phyloP scores from a whole-genome alignment of 2,113 vertebrate genomes.

The Dendrocopos noguchii region DNA sequence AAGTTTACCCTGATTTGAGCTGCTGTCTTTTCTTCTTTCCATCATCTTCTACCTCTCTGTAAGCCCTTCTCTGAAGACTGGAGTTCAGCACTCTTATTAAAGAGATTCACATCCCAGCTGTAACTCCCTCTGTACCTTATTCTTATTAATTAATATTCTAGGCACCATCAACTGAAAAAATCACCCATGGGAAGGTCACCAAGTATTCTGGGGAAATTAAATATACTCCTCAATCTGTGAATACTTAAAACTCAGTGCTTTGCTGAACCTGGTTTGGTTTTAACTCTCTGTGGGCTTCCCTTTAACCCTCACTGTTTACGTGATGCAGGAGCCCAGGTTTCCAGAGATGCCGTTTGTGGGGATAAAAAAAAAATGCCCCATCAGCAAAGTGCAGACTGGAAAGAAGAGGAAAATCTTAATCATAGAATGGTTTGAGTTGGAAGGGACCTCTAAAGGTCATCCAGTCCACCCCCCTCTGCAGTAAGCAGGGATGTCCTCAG shows the following conservation, averaged over 20 bases:
- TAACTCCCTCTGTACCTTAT: neutral
- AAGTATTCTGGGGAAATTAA: neutral
- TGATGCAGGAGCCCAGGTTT: neutral
- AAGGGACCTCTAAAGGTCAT: no score
- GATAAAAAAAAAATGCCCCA: rapidly evolving
- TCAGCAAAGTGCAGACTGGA: neutral
- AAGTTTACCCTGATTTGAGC: neutral
- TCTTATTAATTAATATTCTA: slow-evolving; percentile 20
- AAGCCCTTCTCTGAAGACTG: neutral
- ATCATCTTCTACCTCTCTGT: neutral
- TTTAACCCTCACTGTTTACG: neutral
- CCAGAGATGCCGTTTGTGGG: neutral
- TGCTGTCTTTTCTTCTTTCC: neutral
- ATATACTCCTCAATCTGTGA: neutral
- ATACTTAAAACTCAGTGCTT: neutral
- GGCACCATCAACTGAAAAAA: neutral
- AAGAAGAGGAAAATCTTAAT: neutral
- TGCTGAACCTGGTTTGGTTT: neutral
- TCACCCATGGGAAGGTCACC: slow-evolving; percentile 13
- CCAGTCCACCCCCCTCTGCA: no score
- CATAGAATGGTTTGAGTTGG: no score
- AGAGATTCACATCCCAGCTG: neutral
- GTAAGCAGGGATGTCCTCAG: no score
- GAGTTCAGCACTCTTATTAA: neutral
- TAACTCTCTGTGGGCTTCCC: neutral